Evolutionary conservation across 2,113 vertebrate species (phyloP).

Genomic region (Lynx canadensis): DNA sequence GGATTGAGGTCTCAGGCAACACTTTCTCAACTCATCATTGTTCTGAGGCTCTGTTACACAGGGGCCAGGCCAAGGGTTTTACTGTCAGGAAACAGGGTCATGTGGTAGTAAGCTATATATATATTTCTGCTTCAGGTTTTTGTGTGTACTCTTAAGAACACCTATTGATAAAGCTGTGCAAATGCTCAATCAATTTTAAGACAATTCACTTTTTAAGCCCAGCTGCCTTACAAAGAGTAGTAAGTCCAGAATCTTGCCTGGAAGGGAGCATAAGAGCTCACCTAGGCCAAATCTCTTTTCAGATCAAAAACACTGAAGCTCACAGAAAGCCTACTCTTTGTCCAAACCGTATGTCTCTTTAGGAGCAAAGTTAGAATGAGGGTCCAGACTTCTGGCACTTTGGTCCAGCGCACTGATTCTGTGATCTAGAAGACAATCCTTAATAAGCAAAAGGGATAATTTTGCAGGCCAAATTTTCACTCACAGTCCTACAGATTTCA

Average conservation of each 20-base stretch:
- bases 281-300: neutral
- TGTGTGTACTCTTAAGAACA: neutral
- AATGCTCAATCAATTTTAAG: neutral
- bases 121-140: neutral
- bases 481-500: neutral
- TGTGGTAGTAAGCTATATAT: neutral
- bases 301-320: neutral
- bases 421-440: neutral
- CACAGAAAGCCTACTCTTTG: neutral
- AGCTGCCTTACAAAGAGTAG: neutral
- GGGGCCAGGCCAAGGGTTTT: neutral
- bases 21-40: neutral
- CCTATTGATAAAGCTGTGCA: neutral
- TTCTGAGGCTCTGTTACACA: neutral
- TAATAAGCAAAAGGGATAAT: neutral
- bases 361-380: neutral
- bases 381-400: neutral
- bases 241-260: neutral
- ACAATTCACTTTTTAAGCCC: neutral
- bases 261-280: neutral
- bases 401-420: neutral
- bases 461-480: neutral
- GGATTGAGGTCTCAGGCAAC: neutral
- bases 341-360: neutral
- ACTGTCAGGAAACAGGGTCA: neutral